Base-by-base conservation (phyloP, 2,113 vertebrate species). In the Toxostoma redivivum region DNA sequence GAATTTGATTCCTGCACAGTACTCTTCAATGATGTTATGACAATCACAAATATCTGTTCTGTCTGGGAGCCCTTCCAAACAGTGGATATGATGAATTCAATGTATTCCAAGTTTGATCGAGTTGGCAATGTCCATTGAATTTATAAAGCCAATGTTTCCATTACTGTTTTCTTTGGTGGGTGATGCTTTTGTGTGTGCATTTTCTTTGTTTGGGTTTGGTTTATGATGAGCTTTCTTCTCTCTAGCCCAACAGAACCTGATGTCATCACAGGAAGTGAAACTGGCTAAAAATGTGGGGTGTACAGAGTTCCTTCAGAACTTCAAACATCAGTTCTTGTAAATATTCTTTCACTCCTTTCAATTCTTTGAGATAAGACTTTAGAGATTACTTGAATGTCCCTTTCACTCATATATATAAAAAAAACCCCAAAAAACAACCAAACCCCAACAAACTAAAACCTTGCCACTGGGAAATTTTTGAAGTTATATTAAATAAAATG, bases 11-110 rank as follows among this genome's bases (percentile, higher is more conserved):
- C 94, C 25, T 99, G 98, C 95, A 98, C 97, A 6, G 97, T 98
- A 37, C 96, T 99, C 56, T 98, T 98, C 96, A 98, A 98, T 8
- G 98, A 98, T 11, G 97, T 98, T 56, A 98, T 98, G 48, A 98
- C 98, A 53, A 98, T 99, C 95, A 99, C 98, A 9, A 98, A 97
- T 91, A 98, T 98, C 95, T 98, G 97, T 17, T 98, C 98, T 24
- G 98, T 94, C 82, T 98, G 97, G 40, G 97, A 99, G 85, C 98
- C 98, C 72, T 98, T 98, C 74, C 96, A 98, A 40, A 98, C 94
- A 7, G 98, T 98, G 60, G 97, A 98, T 82, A 98, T 98, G 98
- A 97, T 98, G n/a, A 98, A 98, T 87, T 97, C 92, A 82, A 98
- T 98, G 97, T 98, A 98, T 96, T 99, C 98, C 61, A 98, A 79